These are phyloP conservation scores for Platysternon megacephalum DNA, from an alignment of 2,113 vertebrate species.

Conservation along the genomic window DNA sequence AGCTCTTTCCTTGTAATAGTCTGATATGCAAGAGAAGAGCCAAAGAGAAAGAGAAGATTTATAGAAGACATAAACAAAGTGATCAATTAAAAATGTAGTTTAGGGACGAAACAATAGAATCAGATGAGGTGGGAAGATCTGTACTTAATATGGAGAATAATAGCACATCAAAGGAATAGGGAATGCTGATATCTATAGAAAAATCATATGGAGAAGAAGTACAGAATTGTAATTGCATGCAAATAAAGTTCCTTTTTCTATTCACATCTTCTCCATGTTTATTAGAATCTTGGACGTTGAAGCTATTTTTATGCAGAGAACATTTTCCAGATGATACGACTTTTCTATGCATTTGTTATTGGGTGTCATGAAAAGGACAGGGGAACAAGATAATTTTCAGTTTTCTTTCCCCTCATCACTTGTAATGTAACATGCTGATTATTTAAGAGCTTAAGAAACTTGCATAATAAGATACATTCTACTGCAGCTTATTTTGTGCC, in stretches of 20 bases:
- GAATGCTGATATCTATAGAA: background rate
- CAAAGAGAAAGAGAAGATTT: background rate
- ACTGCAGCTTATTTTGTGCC: background rate
- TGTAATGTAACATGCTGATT: background rate
- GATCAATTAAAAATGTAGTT: background rate
- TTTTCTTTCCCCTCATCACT: background rate
- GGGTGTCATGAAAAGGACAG: background rate
- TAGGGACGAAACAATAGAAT: background rate
- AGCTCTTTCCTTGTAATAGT: background rate
- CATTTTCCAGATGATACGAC: background rate
- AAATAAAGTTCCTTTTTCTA: fast-evolving
- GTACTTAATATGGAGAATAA: background rate
- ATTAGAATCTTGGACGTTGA: background rate
- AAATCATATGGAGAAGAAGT: background rate
- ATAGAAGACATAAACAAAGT: background rate
- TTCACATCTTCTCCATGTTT: background rate
- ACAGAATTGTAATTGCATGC: background rate
- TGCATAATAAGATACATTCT: background rate
- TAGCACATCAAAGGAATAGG: background rate
- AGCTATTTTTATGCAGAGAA: background rate
- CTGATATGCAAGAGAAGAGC: background rate
- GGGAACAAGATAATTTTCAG: background rate
- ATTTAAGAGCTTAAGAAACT: background rate
- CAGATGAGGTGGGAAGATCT: background rate
- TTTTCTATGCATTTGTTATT: background rate